Conservation (phyloP, 2,113 vertebrate genomes). For the Caretta caretta region DNA sequence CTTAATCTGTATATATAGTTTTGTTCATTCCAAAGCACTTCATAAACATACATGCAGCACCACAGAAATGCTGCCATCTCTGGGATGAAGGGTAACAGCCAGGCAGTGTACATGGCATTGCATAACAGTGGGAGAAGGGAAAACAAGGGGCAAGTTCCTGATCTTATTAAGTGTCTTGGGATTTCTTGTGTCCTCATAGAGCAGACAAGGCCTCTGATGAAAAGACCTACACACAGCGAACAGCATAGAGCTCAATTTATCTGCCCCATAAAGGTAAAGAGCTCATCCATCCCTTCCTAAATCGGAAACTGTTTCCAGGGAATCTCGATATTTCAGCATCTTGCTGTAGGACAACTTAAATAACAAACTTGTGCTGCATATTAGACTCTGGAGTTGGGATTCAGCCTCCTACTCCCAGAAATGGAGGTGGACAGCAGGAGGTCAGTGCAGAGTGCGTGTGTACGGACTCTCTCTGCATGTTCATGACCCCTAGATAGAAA, state of each 20-base stretch:
- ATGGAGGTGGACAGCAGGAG: neutral
- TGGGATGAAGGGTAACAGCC: neutral
- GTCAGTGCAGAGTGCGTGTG: neutral
- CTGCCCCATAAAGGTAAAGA: neutral
- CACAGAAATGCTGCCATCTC: neutral
- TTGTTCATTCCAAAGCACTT: neutral
- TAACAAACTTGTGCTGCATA: neutral
- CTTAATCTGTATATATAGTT: neutral
- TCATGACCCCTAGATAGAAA: neutral
- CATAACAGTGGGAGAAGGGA: neutral
- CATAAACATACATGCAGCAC: neutral
- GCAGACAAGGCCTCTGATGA: neutral
- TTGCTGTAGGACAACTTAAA: neutral
- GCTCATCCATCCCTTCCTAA: neutral
- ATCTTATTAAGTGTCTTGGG: neutral
- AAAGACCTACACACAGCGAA: neutral
- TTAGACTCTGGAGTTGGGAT: neutral
- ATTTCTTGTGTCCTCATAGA: neutral
- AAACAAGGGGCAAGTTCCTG: neutral
- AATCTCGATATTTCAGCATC: neutral
- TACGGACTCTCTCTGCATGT: neutral
- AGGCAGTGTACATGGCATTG: neutral
- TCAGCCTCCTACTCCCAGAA: neutral
- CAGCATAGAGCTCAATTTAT: neutral
- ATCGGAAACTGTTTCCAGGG: neutral